Evolutionary conservation across 2,888 invertebrate species (phyloP).

Genomic region (Geophilus truncorum): DNA sequence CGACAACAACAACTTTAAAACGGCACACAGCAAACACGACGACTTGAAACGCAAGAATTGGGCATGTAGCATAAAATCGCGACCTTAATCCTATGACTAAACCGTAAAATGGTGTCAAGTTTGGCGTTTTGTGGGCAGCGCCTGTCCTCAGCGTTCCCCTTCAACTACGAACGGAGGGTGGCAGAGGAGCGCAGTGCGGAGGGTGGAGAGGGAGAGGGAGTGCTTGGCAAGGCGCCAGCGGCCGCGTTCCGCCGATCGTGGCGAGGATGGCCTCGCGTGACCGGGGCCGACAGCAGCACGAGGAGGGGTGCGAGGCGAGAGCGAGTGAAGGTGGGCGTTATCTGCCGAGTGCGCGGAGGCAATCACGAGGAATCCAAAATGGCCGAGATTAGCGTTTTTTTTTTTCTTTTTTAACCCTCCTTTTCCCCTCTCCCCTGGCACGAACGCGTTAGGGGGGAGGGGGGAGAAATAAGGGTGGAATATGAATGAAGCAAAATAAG

Average conservation of each 20-base stretch:
- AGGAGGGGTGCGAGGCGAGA: not conserved
- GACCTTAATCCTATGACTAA: not conserved
- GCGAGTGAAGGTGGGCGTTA: not conserved
- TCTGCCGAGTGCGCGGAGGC: slow-evolving; percentile 10
- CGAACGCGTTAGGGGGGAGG: too few species aligned
- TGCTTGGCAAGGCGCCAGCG: not conserved
- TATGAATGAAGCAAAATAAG: not conserved
- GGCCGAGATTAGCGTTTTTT: slow-evolving; percentile 10
- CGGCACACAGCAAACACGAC: too few species aligned
- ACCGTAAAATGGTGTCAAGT: not conserved
- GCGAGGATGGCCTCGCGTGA: slow-evolving; percentile 10
- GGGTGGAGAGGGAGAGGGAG: not conserved
- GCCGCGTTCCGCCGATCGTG: slow-evolving; percentile 4
- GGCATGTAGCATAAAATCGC: not conserved
- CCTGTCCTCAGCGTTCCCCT: slow-evolving; percentile 3
- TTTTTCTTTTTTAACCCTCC: not conserved
- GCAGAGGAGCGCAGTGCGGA: not conserved
- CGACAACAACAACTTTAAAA: too few species aligned
- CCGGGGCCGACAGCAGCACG: not conserved
- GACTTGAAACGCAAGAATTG: too few species aligned
- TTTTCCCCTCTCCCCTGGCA: not conserved
- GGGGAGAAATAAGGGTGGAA: not conserved
- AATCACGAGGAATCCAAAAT: slow-evolving; percentile 10
- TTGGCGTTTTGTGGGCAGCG: slow-evolving; percentile 4
- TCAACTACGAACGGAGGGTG: not conserved